These are phyloP conservation scores for Drosophila pandora DNA, from an alignment of 1,140 invertebrate genomes.

Conservation along the genomic window DNA sequence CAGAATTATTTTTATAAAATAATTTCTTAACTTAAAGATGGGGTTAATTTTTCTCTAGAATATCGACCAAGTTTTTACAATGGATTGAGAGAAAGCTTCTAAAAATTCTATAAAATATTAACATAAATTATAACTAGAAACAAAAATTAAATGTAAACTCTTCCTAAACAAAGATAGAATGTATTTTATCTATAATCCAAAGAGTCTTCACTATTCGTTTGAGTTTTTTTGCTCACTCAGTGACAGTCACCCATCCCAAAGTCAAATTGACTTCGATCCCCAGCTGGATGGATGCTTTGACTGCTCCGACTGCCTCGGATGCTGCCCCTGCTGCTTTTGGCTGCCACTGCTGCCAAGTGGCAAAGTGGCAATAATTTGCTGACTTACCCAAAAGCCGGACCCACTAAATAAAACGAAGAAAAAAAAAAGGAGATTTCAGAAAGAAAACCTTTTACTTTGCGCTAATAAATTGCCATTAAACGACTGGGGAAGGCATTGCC, in stretches of 20 bases:
- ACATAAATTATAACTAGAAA: too few relatives aligned
- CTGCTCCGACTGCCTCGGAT: conserved; percentile 35
- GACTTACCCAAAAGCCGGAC: conserved; percentile 40
- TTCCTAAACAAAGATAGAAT: too few relatives aligned
- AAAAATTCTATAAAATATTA: too few relatives aligned
- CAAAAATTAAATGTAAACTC: too few relatives aligned
- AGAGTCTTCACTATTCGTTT: conserved; percentile 26
- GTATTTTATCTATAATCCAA: neutral
- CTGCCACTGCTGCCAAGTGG: conserved; percentile 56
- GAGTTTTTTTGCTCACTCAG: neutral
- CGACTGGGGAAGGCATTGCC: conserved; percentile 67
- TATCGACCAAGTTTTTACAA: too few relatives aligned
- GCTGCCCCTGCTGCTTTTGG: conserved; percentile 26
- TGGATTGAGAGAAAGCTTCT: too few relatives aligned
- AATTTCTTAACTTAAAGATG: neutral
- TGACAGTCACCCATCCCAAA: conserved; percentile 36
- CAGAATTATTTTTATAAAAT: conserved; percentile 14
- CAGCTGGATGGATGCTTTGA: conserved; percentile 48
- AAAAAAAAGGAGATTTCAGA: conserved; percentile 15
- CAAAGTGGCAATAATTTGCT: conserved; percentile 74
- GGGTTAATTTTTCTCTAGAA: too few relatives aligned
- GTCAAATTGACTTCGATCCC: conserved; percentile 53
- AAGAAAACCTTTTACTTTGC: conserved; percentile 78
- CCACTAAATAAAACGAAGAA: conserved; percentile 9
- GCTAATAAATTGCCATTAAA: conserved; percentile 80